Evolutionary conservation across 2,888 invertebrate genomes (phyloP), one percentile per base, ranked within the genome.

Genomic region (Callimorpha dominula): DNA sequence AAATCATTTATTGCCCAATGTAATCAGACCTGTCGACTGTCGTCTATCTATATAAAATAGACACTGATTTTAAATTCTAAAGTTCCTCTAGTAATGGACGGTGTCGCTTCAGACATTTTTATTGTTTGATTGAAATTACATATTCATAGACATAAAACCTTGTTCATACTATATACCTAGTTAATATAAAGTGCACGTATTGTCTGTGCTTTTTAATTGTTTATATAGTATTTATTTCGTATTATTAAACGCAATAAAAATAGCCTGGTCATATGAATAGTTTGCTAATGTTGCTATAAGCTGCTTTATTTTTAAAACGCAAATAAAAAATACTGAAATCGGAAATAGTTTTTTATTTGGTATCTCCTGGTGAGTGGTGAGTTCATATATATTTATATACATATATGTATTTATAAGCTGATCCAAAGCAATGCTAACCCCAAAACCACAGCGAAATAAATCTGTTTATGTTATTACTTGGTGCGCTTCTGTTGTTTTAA

Each of bases 71-170:
- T 14, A 57, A 43, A 63, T 43, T 64, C 40, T 15, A 49, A 73
- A 42, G 57, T 11, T n/a, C 42, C 42, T 64, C 74, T 70, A 57
- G 71, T 49, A 74, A 64, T 69, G 31, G 65, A 20, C 14, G 11
- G n/a, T 43, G 68, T 80, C 73, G 74, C 76, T 77, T 80, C 85
- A 75, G 71, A 63, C 66, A 76, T 74, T 70, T 77, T 46, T 50
- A 65, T 40, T 81, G 74, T 81, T 79, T 80, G 77, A 77, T 77
- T 79, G 76, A 43, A 66, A 73, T 78, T 80, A 81, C 75, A 75
- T 83, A 77, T 75, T 78, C 78, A 79, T 8, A 63, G 31, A 40
- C 40, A 42, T 63, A 3, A 1, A 0, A 42, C 63, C 40, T 42
- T 60, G 42, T 31, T 40, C 14, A 82, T 78, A 82, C 73, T 75